phyloP scores from a whole-genome alignment of 1,140 invertebrate species.

The Teleogryllus occipitalis region DNA sequence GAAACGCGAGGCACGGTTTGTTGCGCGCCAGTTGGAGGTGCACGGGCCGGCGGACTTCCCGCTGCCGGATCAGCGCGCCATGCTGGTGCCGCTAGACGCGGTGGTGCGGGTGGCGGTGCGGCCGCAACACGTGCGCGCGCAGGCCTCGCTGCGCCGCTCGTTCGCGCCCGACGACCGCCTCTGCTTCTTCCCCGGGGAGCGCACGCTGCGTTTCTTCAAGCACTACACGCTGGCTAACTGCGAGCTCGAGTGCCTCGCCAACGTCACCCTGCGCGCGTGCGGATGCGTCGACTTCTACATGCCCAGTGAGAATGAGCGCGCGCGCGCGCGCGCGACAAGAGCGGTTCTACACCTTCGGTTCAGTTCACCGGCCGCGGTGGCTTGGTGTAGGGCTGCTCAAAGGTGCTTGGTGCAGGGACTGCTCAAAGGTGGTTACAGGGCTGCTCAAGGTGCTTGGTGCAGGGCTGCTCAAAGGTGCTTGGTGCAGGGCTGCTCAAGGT shows the following conservation, averaged over 20 bases:
- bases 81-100: constrained; percentile 9
- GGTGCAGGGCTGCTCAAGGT: too few relatives aligned
- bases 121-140: not conserved
- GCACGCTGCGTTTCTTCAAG: constrained; percentile 26
- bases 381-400: too few relatives aligned
- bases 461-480: too few relatives aligned
- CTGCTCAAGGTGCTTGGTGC: too few relatives aligned
- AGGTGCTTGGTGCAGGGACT: too few relatives aligned
- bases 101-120: not conserved
- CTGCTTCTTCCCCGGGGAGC: constrained; percentile 1
- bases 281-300: constrained; percentile 25
- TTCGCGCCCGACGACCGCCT: not conserved
- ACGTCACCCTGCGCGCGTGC: constrained; percentile 26
- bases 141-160: not conserved
- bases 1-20: too few relatives aligned
- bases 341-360: too few relatives aligned
- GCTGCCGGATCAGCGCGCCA: not conserved
- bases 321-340: too few relatives aligned
- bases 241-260: constrained; percentile 36
- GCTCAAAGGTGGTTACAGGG: too few relatives aligned
- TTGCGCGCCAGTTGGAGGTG: not conserved
- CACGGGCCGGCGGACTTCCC: constrained; percentile 10
- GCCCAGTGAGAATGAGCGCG: constrained; percentile 23
- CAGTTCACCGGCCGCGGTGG: too few relatives aligned
- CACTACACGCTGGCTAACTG: constrained; percentile 38